Evolutionary conservation across 92 coral and sea anemone species (phyloP), one percentile per base, ranked within the genome.

Genomic region (Phenganax subtilis): DNA sequence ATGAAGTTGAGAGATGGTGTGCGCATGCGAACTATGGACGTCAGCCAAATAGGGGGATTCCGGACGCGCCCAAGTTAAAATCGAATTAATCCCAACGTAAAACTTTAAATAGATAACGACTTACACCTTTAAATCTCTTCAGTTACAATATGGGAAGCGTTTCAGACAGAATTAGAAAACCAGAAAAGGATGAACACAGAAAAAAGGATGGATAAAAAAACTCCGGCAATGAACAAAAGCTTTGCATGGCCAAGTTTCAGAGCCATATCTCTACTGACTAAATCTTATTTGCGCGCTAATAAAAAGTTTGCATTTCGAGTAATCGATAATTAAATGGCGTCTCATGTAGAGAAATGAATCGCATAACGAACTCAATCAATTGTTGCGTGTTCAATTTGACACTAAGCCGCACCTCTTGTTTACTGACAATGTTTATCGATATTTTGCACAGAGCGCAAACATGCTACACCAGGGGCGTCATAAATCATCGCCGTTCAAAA

Each of bases 11-110:
- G 47, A 37, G 47, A 37, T 37, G 47, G 47, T 37, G 73, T 53
- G 73, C 73, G 73, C 73, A 68, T 53, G 73, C 73, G 54, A 68
- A 30, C 37, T 8, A 64, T 64, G 70, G 70, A 44, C 10, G 10
- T 30, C 8, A 16, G 70, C 70, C 70, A 64, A 64, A 37, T 37
- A 11, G 8, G 70, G 70, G 70, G 70, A 64, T 64, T 64, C 37
- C 70, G 37, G 70, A 64, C 70, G 70, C 70, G 30, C 31, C 11
- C 70, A 17, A 14, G 65, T 9, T 64, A 10, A 20, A n/a, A 64
- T 64, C 70, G 30, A 64, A 64, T 64, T 64, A 64, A n/a, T 8
- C 6, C 31, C 30, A 64, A 64, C 37, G 16, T 59, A 59, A 59
- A 6, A 0, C 65, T 64, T 64, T 64, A 64, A 64, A 64, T 64